Base-by-base conservation (phyloP, 2,888 invertebrate genomes). In the Brachynemurus nebulosus region DNA sequence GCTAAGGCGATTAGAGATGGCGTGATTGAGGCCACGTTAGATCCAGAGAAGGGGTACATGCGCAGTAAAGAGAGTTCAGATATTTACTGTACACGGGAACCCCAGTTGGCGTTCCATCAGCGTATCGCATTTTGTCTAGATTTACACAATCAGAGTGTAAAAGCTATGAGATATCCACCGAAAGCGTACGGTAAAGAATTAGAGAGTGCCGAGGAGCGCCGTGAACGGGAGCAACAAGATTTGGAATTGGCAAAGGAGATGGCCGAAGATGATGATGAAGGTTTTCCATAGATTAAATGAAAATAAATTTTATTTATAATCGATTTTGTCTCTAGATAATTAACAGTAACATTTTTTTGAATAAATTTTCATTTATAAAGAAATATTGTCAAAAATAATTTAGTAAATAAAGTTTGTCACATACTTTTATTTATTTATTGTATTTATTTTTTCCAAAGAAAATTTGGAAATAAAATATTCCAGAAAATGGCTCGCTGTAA, bases 231-330 rank as follows among this genome's bases (percentile, higher is more conserved):
- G 63, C 95, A 96, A 59, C 95, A 97, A 65, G 98, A 99, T 67
- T 70, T 98, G 57, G 98, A 98, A 64, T 72, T 96, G 55, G 98
- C 98, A n/a, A 98, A 97, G 65, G 97, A 98, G 69, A 93, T 98
- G 86, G 96, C 96, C 6, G 98, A 98, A 61, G 97, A 98, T 62
- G 97, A 98, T 65, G 95, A 96, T 70, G 92, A 92, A 69, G 85
- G 85, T 52, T 86, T 85, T 60, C 71, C 71, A 52, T 71, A 61
- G 62, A 56, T 21, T 34, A 20, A 14, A 17, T n/a, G n/a, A n/a
- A n/a, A n/a, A n/a, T n/a, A n/a, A n/a, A n/a, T n/a, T n/a, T n/a
- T n/a, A n/a, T n/a, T n/a, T n/a, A n/a, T n/a, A n/a, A n/a, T n/a
- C n/a, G n/a, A n/a, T n/a, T n/a, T n/a, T n/a, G n/a, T n/a, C n/a